phyloP scores from a whole-genome alignment of 2,888 invertebrate species.

The Drosophila longiperda region DNA sequence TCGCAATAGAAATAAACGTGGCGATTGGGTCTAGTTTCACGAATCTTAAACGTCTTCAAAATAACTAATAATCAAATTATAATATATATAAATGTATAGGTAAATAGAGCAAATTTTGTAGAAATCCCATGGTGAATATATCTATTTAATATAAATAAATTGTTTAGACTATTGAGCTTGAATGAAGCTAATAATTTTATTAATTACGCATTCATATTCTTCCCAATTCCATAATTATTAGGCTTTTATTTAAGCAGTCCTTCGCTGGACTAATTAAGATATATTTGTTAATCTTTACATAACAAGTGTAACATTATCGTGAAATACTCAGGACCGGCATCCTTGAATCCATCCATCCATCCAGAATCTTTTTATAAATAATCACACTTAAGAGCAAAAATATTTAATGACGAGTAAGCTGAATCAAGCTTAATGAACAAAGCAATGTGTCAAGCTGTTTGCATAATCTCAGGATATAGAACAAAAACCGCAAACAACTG shows the following conservation, averaged over 20 bases:
- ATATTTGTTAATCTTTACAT: not conserved
- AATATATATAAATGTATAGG: too few relatives aligned
- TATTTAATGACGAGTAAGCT: constrained; percentile 4
- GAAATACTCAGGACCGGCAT: constrained; percentile 13
- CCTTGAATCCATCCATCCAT: too few relatives aligned
- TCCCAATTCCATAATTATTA: not conserved
- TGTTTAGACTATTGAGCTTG: not conserved
- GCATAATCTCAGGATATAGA: not conserved
- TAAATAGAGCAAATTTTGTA: not conserved
- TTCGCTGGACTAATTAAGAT: not conserved
- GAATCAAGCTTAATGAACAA: constrained; percentile 8
- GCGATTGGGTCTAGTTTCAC: not conserved
- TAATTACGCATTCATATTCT: not conserved
- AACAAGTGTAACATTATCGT: not conserved
- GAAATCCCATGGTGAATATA: not conserved
- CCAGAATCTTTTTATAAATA: constrained; percentile 10
- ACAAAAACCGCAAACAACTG: constrained; percentile 5
- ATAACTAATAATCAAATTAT: not conserved
- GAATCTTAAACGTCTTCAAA: not conserved
- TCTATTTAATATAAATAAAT: not conserved
- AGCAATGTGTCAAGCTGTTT: not conserved
- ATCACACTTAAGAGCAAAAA: not conserved
- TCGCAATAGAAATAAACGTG: too few relatives aligned
- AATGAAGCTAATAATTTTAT: not conserved
- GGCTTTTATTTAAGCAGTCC: not conserved